Percentiles rank a stretch among this genome's conserved stretches.
Conservation (phyloP, 1,140 invertebrate species). For the Cheumatopsyche charites region DNA sequence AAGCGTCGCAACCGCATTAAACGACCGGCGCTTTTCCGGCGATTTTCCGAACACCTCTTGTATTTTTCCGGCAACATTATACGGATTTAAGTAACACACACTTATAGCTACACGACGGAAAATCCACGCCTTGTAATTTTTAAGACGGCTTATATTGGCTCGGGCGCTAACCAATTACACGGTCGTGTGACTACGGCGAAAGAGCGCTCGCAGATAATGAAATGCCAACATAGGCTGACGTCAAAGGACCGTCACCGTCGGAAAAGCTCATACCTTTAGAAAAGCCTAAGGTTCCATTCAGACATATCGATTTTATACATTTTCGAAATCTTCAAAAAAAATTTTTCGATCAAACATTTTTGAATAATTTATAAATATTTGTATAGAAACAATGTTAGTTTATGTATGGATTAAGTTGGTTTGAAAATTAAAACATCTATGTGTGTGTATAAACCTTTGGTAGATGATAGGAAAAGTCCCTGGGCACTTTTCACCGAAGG, state of each 20-base stretch:
- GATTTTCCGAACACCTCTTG: background rate
- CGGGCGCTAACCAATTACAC: slow-evolving; percentile 44
- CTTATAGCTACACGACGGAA: background rate
- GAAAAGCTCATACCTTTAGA: background rate
- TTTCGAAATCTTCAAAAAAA: no score
- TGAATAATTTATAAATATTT: no score
- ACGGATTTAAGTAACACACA: background rate
- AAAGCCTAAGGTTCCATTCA: no score
- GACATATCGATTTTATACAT: no score
- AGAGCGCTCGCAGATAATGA: slow-evolving; percentile 43
- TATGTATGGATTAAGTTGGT: no score
- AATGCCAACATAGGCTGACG: slow-evolving; percentile 44
- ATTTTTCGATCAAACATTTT: no score
- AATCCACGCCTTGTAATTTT: slow-evolving; percentile 41
- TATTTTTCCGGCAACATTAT: background rate
- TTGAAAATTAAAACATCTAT: no score
- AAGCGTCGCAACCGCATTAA: no score
- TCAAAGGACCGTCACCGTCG: slow-evolving; percentile 36
- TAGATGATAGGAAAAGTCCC: background rate
- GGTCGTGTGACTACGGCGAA: slow-evolving; percentile 40
- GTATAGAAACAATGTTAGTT: no score
- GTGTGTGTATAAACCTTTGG: no score
- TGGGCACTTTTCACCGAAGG: background rate
- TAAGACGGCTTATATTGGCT: slow-evolving; percentile 38
- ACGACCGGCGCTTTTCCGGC: background rate